Evolutionary conservation across 2,113 vertebrate genomes (phyloP).

Genomic region (Ahaetulla prasina): DNA sequence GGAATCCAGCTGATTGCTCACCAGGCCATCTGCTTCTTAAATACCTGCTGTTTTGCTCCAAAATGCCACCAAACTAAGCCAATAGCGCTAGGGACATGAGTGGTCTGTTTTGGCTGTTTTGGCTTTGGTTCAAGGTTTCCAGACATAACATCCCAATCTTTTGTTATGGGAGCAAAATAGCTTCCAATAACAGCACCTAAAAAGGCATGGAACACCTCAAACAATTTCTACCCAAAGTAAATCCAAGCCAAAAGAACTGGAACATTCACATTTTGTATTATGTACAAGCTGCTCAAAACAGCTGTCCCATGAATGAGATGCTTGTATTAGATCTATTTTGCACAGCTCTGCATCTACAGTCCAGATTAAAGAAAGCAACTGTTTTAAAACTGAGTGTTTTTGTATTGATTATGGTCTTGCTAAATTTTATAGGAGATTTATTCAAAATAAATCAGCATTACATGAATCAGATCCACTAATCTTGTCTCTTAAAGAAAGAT

Average conservation of each 20-base stretch:
- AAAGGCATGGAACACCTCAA: background rate
- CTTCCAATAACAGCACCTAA: background rate
- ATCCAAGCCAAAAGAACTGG: background rate
- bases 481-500: slow-evolving; percentile 29
- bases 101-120: background rate
- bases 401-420: slow-evolving; percentile 36
- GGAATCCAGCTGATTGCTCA: background rate
- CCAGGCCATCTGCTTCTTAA: background rate
- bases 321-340: background rate
- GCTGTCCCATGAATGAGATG: background rate
- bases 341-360: background rate
- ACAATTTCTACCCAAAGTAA: background rate
- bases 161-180: background rate
- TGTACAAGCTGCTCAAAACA: background rate
- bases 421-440: slow-evolving; percentile 34
- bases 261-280: background rate
- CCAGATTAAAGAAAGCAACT: slow-evolving; percentile 27
- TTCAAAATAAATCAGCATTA: slow-evolving; percentile 51
- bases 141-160: background rate
- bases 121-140: background rate
- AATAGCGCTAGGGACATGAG: background rate
- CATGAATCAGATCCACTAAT: slow-evolving; percentile 50
- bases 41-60: background rate
- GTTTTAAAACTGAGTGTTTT: slow-evolving; percentile 32
- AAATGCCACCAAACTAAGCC: background rate